These are phyloP conservation scores for Osmerus eperlanus DNA, from an alignment of 2,113 vertebrate species.

Conservation along the genomic window DNA sequence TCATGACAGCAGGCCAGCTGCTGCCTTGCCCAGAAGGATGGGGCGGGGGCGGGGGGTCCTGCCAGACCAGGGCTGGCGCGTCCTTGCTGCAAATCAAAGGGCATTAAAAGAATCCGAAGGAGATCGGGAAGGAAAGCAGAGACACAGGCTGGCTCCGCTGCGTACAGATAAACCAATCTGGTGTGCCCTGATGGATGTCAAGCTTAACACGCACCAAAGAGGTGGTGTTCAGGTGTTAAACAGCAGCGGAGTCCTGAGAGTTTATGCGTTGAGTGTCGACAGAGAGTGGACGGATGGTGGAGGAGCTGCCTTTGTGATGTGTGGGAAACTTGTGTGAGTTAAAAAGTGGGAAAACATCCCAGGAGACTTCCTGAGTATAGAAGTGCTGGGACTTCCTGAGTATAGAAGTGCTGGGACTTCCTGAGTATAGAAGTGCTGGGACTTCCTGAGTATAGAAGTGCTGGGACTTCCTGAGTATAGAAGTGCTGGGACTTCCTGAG, in stretches of 20 bases:
- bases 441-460: too few relatives aligned
- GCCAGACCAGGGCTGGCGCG: slow-evolving; percentile 44
- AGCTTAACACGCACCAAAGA: slow-evolving; percentile 16
- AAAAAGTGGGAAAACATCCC: too few relatives aligned
- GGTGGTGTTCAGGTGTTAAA: slow-evolving; percentile 32
- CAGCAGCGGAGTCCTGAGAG: slow-evolving; percentile 16
- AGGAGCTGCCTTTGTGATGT: too few relatives aligned
- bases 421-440: too few relatives aligned
- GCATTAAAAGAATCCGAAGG: slow-evolving; percentile 37
- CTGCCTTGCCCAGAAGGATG: slow-evolving; percentile 34
- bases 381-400: too few relatives aligned
- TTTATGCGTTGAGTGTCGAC: too few relatives aligned
- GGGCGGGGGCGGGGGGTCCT: slow-evolving; percentile 43
- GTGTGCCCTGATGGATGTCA: slow-evolving; percentile 19
- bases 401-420: too few relatives aligned
- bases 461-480: too few relatives aligned
- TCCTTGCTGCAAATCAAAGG: slow-evolving; percentile 58
- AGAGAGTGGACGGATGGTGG: too few relatives aligned
- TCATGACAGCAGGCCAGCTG: slow-evolving; percentile 63
- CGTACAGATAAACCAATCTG: slow-evolving; percentile 44
- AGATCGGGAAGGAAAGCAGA: slow-evolving; percentile 17
- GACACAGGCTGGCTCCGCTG: slow-evolving; percentile 26
- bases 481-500: too few relatives aligned
- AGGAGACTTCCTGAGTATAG: too few relatives aligned
- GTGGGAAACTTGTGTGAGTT: too few relatives aligned